Evolutionary conservation across 2,113 vertebrate species (phyloP), one percentile per base, ranked within the genome.

Genomic region (Syngnathus floridae): DNA sequence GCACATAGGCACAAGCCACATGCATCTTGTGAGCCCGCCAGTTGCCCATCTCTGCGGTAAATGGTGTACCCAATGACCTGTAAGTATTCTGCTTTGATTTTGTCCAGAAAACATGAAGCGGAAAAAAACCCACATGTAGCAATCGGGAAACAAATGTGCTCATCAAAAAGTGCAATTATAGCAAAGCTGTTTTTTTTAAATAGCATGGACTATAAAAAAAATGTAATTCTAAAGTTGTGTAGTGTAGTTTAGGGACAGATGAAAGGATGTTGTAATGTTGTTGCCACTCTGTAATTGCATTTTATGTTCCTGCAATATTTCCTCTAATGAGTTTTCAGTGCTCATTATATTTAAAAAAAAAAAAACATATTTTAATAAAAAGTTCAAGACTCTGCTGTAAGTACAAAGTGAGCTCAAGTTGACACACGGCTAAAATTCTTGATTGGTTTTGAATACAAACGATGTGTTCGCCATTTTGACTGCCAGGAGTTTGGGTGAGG

Each of bases 201-300:
- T 56, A 35, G 54, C 26, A 5, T 26, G 16, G 54, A 56, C 13
- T 31, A 12, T 5, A 55, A 55, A 55, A 55, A 55, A 55, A 56
- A 16, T 7, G 26, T 7, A 17, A 16, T 56, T 56, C 16, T 31
- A 13, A 35, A 56, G 26, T 2, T 1, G 2, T 35, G 16, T 35
- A 12, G 7, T 35, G 54, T 16, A 35, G 54, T 56, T 55, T 55
- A 12, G 54, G 54, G 54, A 55, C 22, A 56, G 54, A 56, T 56
- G 54, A 56, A 56, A 56, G 54, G 54, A 56, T 56, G 54, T 56
- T 56, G 54, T 56, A 31, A 56, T 56, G 54, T 56, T 55, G 22
- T 55, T 56, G 54, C 26, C 54, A 56, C 54, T 56, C 54, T 35
- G 26, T 56, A 56, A 56, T 56, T 56, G 52, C 26, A 56, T 56